Conservation (phyloP, 1,140 invertebrate genomes). For the Babylonia areolata region DNA sequence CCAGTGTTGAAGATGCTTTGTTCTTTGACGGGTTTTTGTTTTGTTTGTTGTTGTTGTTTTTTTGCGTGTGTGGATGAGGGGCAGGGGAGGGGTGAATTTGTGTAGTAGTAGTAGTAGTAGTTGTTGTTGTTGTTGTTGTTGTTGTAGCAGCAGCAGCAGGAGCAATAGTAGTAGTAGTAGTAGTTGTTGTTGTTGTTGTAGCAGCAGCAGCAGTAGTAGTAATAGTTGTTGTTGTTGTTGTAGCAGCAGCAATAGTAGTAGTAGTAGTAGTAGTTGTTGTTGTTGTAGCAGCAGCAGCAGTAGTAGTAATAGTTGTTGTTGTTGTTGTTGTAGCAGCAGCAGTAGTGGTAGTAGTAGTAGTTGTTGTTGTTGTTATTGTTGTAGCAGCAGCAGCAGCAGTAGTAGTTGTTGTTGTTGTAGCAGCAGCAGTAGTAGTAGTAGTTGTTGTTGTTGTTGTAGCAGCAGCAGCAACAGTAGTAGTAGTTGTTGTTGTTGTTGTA, state of each 20-base stretch:
- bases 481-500: background rate
- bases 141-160: no score
- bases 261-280: constrained; percentile 3
- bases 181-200: background rate
- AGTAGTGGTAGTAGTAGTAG: constrained; percentile 11
- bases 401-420: background rate
- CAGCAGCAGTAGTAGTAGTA: constrained; percentile 12
- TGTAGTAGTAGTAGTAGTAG: constrained; percentile 12
- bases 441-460: background rate
- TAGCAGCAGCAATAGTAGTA: constrained; percentile 12
- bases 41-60: no score
- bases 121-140: constrained; percentile 12
- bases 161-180: no score
- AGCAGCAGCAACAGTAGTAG: constrained; percentile 11
- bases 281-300: background rate
- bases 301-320: no score
- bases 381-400: no score
- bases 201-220: no score
- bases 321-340: background rate
- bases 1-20: no score
- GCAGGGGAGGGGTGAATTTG: no score
- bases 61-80: no score
- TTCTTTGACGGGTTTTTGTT: no score
- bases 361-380: no score
- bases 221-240: no score